These are phyloP conservation scores for Plestiodon gilberti DNA, from an alignment of 2,113 vertebrate species.

Conservation along the genomic window DNA sequence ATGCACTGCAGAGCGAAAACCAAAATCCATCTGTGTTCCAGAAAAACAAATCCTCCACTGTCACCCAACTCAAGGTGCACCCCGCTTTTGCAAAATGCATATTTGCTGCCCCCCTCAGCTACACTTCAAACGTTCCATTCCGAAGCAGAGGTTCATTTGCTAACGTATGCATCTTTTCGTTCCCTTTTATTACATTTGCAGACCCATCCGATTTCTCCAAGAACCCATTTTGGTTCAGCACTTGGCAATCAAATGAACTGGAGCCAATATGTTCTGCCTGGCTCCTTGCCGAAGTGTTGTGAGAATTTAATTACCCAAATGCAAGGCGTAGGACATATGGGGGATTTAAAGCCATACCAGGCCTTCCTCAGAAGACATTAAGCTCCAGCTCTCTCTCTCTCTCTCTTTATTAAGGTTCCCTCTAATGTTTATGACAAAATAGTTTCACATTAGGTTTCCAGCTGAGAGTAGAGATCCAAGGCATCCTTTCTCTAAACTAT, in stretches of 20 bases:
- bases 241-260: background rate
- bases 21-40: background rate
- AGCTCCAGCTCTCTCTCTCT: background rate
- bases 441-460: background rate
- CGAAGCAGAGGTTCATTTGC: background rate
- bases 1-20: background rate
- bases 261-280: background rate
- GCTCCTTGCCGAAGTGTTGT: background rate
- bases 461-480: background rate
- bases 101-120: background rate
- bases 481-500: background rate
- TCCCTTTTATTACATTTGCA: background rate
- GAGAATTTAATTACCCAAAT: background rate
- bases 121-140: background rate
- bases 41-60: background rate
- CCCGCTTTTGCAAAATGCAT: background rate
- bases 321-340: background rate
- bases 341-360: background rate
- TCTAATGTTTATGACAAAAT: background rate
- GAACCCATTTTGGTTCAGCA: background rate
- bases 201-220: background rate
- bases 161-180: background rate
- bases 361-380: background rate
- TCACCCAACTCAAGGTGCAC: background rate
- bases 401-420: background rate